phyloP scores from a whole-genome alignment of 1,140 invertebrate species.

The Elysia chlorotica region DNA sequence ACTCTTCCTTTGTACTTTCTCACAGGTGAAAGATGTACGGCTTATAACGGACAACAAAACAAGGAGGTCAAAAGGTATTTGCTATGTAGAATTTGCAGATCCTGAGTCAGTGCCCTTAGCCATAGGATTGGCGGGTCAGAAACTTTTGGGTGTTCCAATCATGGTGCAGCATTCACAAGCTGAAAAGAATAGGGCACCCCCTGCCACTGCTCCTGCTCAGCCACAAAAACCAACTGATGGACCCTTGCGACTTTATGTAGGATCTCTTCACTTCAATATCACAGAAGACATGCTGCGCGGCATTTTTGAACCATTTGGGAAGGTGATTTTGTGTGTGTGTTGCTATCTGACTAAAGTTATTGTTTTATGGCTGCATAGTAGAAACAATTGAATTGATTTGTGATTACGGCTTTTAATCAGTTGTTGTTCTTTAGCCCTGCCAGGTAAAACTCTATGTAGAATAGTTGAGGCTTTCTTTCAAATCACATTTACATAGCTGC shows the following conservation, averaged over 20 bases:
- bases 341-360: too few relatives aligned
- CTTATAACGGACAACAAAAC: slow-evolving; percentile 99
- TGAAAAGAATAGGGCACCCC: slow-evolving; percentile 93
- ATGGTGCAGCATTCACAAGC: slow-evolving; percentile 98
- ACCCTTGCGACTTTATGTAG: slow-evolving; percentile 96
- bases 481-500: too few relatives aligned
- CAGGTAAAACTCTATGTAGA: too few relatives aligned
- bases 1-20: too few relatives aligned
- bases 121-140: slow-evolving; percentile 94
- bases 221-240: slow-evolving; percentile 68
- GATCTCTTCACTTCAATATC: slow-evolving; percentile 98
- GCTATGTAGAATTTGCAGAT: slow-evolving; percentile 99
- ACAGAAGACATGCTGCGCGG: slow-evolving; percentile 98
- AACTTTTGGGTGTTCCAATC: slow-evolving; percentile 95
- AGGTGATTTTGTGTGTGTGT: slow-evolving; percentile 65
- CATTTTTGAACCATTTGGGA: slow-evolving; percentile 99
- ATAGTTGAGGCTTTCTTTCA: too few relatives aligned
- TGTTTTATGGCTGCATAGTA: too few relatives aligned
- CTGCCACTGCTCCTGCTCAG: slow-evolving; percentile 46
- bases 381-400: too few relatives aligned
- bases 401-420: too few relatives aligned
- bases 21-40: slow-evolving; percentile 85
- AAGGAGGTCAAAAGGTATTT: slow-evolving; percentile 97
- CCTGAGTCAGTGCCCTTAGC: slow-evolving; percentile 96
- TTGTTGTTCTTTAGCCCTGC: too few relatives aligned